Evolutionary conservation across 2,113 vertebrate species (phyloP).

Genomic region (Alligator mississippiensis): DNA sequence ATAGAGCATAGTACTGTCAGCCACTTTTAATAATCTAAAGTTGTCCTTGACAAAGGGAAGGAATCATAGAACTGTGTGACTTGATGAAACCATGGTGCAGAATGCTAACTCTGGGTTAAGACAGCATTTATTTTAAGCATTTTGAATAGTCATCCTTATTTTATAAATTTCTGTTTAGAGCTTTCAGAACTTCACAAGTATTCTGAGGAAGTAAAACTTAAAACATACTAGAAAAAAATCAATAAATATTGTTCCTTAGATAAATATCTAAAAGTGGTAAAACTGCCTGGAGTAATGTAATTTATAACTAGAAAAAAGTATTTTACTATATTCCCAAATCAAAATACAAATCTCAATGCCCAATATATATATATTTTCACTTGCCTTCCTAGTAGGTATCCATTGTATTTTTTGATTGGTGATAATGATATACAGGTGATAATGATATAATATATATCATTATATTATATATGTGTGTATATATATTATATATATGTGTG

Average conservation of each 20-base stretch:
- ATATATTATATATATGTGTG: too few species aligned
- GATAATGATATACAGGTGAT: neutral
- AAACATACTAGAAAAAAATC: neutral
- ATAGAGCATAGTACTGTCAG: too few species aligned
- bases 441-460: too few species aligned
- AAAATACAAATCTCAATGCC: conserved; percentile 17
- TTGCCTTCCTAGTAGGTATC: neutral
- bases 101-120: too few species aligned
- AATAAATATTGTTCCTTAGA: neutral
- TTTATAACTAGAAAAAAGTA: conserved; percentile 31
- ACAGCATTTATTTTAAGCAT: neutral
- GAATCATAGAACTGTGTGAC: too few species aligned
- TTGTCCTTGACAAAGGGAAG: too few species aligned
- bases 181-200: neutral
- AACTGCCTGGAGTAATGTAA: conserved; percentile 1
- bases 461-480: too few species aligned
- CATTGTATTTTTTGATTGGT: neutral
- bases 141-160: neutral
- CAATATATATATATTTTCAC: conserved; percentile 23
- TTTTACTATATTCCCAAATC: conserved; percentile 38
- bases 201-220: neutral
- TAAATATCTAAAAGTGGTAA: conserved; percentile 36
- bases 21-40: too few species aligned
- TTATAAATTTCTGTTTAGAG: neutral
- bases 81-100: too few species aligned